Conservation (phyloP, 2,888 invertebrate genomes). For the Spilosoma lubricipeda region DNA sequence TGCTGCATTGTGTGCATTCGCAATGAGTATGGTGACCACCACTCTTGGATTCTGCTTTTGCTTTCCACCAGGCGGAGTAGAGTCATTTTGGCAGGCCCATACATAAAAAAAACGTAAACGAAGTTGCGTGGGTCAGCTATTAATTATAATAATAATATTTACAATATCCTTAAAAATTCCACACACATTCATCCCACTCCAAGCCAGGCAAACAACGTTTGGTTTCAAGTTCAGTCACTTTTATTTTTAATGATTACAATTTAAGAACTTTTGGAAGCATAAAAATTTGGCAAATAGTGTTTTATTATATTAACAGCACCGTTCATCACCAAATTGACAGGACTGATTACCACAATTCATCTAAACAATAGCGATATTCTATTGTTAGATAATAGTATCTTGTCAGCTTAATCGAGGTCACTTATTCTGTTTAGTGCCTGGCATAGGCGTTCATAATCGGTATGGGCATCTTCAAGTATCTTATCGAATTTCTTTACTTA, state of each 20-base stretch:
- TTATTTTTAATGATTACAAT: background rate
- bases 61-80: no score
- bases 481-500: background rate
- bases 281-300: background rate
- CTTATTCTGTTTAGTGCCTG: background rate
- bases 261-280: background rate
- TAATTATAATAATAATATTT: no score
- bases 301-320: background rate
- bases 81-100: no score
- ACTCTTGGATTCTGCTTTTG: no score
- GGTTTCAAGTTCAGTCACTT: background rate
- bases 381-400: background rate
- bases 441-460: background rate
- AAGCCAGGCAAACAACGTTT: background rate
- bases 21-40: no score
- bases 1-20: no score
- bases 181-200: no score
- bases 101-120: no score
- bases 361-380: background rate
- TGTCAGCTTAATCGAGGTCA: slow-evolving; percentile 1
- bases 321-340: background rate
- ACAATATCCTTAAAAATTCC: no score
- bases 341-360: background rate
- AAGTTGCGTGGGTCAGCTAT: no score
- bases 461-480: background rate